Percentiles rank a stretch among this genome's conserved stretches.
phyloP scores from a whole-genome alignment of 2,888 invertebrate species.

The Eristalinus sepulchralis region DNA sequence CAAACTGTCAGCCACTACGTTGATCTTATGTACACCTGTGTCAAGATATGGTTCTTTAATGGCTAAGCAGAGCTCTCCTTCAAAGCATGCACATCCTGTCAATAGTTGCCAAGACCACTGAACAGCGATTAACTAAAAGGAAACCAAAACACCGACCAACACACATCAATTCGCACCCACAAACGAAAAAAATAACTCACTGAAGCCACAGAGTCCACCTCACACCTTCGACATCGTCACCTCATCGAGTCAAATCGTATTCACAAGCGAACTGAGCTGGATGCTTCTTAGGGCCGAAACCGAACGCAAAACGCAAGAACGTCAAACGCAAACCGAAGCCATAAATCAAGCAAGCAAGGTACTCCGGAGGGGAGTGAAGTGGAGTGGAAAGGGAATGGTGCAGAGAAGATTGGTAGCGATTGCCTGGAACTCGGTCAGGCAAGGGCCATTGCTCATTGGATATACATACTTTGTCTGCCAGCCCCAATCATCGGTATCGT shows the following conservation, averaged over 20 bases:
- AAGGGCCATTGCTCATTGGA: slow-evolving; percentile 18
- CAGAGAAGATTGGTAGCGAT: slow-evolving; percentile 1
- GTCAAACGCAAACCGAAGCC: slow-evolving; percentile 5
- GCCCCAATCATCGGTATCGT: neutral
- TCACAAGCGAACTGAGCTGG: slow-evolving; percentile 29
- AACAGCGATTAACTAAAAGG: slow-evolving; percentile 35
- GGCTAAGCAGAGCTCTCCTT: slow-evolving; percentile 26
- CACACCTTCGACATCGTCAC: slow-evolving; percentile 24
- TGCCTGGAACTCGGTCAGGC: slow-evolving; percentile 44
- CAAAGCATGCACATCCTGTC: slow-evolving; percentile 16
- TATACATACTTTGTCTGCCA: neutral
- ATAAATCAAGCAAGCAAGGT: slow-evolving; percentile 13
- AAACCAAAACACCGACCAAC: slow-evolving; percentile 5
- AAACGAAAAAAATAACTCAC: slow-evolving; percentile 1
- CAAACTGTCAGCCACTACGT: slow-evolving; percentile 14
- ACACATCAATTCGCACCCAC: slow-evolving; percentile 32
- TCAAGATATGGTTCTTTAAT: slow-evolving; percentile 50
- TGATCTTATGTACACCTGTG: slow-evolving; percentile 34
- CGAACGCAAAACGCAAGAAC: slow-evolving; percentile 8
- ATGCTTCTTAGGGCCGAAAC: slow-evolving; percentile 35
- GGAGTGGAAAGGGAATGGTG: neutral
- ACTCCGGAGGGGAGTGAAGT: neutral
- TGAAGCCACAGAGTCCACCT: neutral
- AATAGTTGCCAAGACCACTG: slow-evolving; percentile 33
- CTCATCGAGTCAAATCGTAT: slow-evolving; percentile 43